A percentile compares a stretch with the other conserved stretches of the same genome.
Conservation (phyloP, 1,140 invertebrate species). For the Parasteatoda tepidariorum region DNA sequence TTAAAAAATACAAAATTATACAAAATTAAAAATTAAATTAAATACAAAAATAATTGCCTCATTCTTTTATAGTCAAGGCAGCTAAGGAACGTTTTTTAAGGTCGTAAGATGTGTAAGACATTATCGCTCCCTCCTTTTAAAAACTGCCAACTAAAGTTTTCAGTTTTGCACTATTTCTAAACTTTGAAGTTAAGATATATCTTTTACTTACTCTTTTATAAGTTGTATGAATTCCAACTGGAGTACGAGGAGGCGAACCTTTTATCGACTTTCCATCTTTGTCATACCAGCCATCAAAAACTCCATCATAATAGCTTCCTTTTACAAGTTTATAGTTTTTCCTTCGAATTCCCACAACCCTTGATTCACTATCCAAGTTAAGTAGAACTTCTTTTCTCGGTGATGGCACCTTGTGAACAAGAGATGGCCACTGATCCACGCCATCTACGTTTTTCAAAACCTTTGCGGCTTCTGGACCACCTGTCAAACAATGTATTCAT, state of each 20-base stretch:
- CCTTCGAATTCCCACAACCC: conserved; percentile 78
- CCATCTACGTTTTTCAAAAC: conserved; percentile 78
- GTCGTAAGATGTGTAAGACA: no score
- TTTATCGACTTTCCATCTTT: conserved; percentile 26
- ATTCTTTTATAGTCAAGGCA: no score
- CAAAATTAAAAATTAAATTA: no score
- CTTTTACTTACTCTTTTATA: conserved; percentile 45
- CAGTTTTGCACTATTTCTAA: no score
- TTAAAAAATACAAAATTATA: no score
- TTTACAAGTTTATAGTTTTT: conserved; percentile 86
- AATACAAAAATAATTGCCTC: no score
- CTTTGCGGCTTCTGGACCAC: conserved; percentile 66
- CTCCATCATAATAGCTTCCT: conserved; percentile 71
- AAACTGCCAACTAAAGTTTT: no score
- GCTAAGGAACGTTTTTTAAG: no score
- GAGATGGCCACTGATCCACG: conserved; percentile 78
- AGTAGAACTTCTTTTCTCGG: conserved; percentile 79
- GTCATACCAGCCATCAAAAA: conserved; percentile 53
- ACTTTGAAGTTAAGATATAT: no score
- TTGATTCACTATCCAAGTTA: conserved; percentile 87
- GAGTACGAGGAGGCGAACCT: neutral
- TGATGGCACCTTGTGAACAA: conserved; percentile 75
- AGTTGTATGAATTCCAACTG: neutral
- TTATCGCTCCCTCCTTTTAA: no score
- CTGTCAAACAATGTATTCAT: conserved; percentile 56